A percentile compares a stretch with the other conserved stretches of the same genome.
Evolutionary conservation across 2,888 invertebrate genomes (phyloP).

Genomic region (Drepana falcataria): DNA sequence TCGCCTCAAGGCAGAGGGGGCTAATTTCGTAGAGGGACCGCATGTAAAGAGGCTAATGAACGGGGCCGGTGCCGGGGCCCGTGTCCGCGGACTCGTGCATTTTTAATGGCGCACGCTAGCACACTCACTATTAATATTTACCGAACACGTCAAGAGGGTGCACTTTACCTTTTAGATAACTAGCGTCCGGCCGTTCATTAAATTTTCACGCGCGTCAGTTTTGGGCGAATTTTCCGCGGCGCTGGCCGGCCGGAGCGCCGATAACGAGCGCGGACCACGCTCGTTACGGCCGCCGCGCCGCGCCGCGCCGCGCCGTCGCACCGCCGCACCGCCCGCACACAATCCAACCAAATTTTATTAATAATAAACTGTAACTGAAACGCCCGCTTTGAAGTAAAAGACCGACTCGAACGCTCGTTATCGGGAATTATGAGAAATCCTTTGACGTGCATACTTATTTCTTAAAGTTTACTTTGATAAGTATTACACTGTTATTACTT

Average conservation of each 20-base stretch:
- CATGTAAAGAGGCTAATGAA: conserved; percentile 66
- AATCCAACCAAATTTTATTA: conserved; percentile 75
- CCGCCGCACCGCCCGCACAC: conserved; percentile 23
- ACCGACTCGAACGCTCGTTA: conserved; percentile 71
- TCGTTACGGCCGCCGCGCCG: conserved; percentile 48
- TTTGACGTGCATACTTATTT: conserved; percentile 62
- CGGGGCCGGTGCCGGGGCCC: conserved; percentile 34
- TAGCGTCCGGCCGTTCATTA: conserved; percentile 79
- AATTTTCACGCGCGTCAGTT: conserved; percentile 80
- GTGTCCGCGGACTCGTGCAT: conserved; percentile 75
- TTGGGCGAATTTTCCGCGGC: conserved; percentile 78
- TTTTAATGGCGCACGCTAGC: conserved; percentile 76
- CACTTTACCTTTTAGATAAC: conserved; percentile 80
- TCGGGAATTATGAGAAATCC: conserved; percentile 72
- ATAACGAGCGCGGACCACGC: conserved; percentile 57
- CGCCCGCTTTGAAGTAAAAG: conserved; percentile 72
- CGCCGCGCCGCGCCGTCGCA: conserved; percentile 22
- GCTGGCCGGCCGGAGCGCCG: conserved; percentile 68
- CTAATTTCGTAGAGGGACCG: conserved; percentile 39
- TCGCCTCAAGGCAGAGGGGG: conserved; percentile 22
- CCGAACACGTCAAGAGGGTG: conserved; percentile 79
- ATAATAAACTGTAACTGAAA: conserved; percentile 77
- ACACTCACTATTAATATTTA: conserved; percentile 78
- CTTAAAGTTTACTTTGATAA: conserved; percentile 37
- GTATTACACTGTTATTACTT: conserved; percentile 12